Evolutionary conservation across 2,113 vertebrate genomes (phyloP).

Genomic region (Hyperoodon ampullatus): DNA sequence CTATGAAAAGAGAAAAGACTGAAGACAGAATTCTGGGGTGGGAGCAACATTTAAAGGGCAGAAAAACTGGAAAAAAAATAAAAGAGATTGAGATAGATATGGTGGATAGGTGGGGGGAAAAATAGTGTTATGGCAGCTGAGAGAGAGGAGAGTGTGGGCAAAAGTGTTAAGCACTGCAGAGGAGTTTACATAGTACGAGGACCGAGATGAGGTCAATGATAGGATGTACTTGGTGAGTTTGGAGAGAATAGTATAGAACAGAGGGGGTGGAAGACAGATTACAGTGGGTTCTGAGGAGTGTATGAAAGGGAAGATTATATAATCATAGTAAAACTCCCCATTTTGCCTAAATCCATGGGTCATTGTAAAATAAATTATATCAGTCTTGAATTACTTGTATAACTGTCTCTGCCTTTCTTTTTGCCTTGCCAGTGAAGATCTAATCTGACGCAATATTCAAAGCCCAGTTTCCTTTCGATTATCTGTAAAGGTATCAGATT

Average conservation of each 20-base stretch:
- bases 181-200: not conserved
- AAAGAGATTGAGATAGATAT: not conserved
- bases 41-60: not conserved
- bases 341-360: not conserved
- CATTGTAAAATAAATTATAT: conserved; percentile 39
- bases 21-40: not conserved
- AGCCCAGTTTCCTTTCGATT: conserved; percentile 52
- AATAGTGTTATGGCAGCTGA: not conserved
- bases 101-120: not conserved
- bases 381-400: conserved; percentile 41
- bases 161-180: not conserved
- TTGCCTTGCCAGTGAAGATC: conserved; percentile 12
- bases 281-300: not conserved
- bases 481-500: not conserved
- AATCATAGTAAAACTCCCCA: not conserved
- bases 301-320: not conserved
- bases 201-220: not conserved
- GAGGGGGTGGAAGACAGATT: not conserved
- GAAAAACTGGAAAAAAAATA: not conserved
- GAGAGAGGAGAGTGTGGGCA: not conserved
- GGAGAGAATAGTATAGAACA: not conserved
- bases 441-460: conserved; percentile 34
- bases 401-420: conserved; percentile 16
- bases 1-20: not conserved
- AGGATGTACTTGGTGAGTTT: not conserved